Evolutionary conservation across 2,113 vertebrate species (phyloP).

Genomic region (Alosa alosa): DNA sequence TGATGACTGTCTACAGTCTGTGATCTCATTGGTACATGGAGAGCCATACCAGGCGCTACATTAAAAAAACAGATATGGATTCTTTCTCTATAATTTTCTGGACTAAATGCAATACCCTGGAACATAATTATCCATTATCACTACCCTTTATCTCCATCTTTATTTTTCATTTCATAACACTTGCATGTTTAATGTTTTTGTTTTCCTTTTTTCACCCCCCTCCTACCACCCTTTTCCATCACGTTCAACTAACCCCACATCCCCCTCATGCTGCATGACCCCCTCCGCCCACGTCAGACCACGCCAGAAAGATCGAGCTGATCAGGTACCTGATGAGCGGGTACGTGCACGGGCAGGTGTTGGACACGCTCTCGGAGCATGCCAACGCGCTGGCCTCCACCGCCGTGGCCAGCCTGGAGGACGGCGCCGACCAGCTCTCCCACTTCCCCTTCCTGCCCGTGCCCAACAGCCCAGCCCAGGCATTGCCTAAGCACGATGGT

Average conservation of each 20-base stretch:
- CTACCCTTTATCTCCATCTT: neutral
- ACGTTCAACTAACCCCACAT: neutral
- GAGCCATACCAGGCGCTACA: neutral
- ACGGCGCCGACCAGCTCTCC: conserved; percentile 80
- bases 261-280: conserved; percentile 7
- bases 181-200: neutral
- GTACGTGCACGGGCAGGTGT: conserved; percentile 82
- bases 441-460: conserved; percentile 85
- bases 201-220: neutral
- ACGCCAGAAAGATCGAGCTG: conserved; percentile 88
- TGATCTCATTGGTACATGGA: neutral
- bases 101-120: neutral
- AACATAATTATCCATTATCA: neutral
- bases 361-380: conserved; percentile 86
- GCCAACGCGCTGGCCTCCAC: conserved; percentile 84
- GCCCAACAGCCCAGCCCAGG: conserved; percentile 76
- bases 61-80: neutral
- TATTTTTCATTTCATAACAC: neutral
- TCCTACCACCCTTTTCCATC: neutral
- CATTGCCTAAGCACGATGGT: conserved; percentile 84
- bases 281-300: conserved; percentile 69
- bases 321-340: conserved; percentile 88
- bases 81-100: neutral
- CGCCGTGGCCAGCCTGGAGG: conserved; percentile 84
- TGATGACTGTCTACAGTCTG: neutral